These are phyloP conservation scores for Meloidogyne hapla DNA, from an alignment of 1,140 invertebrate species.

Conservation along the genomic window DNA sequence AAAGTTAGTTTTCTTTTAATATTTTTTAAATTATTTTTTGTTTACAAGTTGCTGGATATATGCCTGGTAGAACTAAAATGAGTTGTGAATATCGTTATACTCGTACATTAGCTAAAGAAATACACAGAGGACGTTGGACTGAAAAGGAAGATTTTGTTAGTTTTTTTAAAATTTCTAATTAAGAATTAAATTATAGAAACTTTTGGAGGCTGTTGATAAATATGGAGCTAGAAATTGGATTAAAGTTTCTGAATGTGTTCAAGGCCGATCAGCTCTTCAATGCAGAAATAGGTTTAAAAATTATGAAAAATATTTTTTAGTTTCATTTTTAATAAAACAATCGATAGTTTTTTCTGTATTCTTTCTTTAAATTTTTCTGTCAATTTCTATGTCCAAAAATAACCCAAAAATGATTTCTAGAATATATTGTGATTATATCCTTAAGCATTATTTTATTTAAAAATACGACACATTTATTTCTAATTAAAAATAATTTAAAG, in stretches of 20 bases:
- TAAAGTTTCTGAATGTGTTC: constrained; percentile 31
- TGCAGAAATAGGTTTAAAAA: constrained; percentile 39
- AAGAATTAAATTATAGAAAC: constrained; percentile 23
- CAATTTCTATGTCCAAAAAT: too few species aligned
- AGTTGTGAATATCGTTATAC: constrained; percentile 42
- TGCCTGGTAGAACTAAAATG: constrained; percentile 36
- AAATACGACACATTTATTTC: too few species aligned
- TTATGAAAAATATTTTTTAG: background rate
- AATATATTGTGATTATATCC: too few species aligned
- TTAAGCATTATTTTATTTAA: too few species aligned
- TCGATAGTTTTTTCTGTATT: too few species aligned
- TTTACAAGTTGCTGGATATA: constrained; percentile 49
- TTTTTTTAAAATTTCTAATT: background rate
- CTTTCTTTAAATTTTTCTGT: too few species aligned
- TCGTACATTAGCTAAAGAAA: constrained; percentile 27
- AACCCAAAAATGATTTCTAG: too few species aligned
- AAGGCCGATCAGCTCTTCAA: constrained; percentile 33
- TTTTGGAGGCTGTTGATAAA: constrained; percentile 43
- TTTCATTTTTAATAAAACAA: too few species aligned
- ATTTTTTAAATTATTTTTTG: constrained; percentile 31
- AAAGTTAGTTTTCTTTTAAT: constrained; percentile 25
- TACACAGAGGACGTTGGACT: constrained; percentile 39
- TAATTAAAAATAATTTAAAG: background rate
- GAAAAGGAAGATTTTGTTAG: constrained; percentile 44
- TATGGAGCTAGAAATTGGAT: constrained; percentile 48